phyloP scores from a whole-genome alignment of 2,888 invertebrate species.

The Hyposoter didymator region DNA sequence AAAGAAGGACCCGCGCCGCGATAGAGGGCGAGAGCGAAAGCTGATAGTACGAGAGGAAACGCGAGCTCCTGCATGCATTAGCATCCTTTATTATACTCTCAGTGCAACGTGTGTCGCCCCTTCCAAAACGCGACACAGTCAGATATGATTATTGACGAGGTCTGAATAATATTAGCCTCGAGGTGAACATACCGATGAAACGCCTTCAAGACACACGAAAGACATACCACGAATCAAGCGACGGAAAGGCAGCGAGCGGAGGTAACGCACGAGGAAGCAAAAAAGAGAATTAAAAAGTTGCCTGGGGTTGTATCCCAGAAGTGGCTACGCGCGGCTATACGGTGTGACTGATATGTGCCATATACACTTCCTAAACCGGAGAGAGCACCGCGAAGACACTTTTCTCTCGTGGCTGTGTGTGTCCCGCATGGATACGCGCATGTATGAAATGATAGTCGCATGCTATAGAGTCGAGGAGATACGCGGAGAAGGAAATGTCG shows the following conservation, averaged over 20 bases:
- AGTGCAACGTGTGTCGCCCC: not conserved
- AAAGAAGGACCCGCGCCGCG: not conserved
- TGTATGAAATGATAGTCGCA: conserved; percentile 29
- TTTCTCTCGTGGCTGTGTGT: conserved; percentile 24
- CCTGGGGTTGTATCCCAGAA: conserved; percentile 77
- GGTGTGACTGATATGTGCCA: conserved; percentile 28
- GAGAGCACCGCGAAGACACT: conserved; percentile 33
- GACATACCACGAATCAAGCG: not conserved
- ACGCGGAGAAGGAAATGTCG: conserved; percentile 37
- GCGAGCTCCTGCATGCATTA: not conserved
- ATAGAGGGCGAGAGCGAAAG: conserved; percentile 19
- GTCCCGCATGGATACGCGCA: conserved; percentile 1
- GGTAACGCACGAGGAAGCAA: not conserved
- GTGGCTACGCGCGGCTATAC: conserved; percentile 6
- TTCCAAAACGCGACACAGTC: conserved; percentile 3
- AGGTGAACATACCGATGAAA: not conserved
- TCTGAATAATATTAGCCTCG: not conserved
- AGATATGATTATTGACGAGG: not conserved
- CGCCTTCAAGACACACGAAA: not conserved
- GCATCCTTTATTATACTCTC: not conserved
- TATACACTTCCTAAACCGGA: conserved; percentile 17
- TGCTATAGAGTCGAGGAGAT: conserved; percentile 11
- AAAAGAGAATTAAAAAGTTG: conserved; percentile 62
- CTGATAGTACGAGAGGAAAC: conserved; percentile 9
- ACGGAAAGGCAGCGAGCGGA: not conserved